Evolutionary conservation across 2,113 vertebrate genomes (phyloP).

Genomic region (Erythrocercus mccallii): DNA sequence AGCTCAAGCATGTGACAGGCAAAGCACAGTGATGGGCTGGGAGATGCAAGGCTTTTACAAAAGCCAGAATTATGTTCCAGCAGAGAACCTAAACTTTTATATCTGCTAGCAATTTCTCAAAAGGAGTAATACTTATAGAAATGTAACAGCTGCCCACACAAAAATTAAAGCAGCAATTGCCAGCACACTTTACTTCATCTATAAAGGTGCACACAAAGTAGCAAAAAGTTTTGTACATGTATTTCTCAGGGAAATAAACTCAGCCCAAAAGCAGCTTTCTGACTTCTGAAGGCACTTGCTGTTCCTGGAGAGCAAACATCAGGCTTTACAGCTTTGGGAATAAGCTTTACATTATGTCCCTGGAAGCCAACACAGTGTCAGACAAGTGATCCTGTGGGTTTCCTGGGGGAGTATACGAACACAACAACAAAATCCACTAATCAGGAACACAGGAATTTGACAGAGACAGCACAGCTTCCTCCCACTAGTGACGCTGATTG

Average conservation of each 20-base stretch:
- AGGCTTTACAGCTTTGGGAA: not conserved
- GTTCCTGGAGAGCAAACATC: not conserved
- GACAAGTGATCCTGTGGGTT: conserved; percentile 5
- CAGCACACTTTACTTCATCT: not conserved
- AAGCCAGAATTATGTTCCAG: not conserved
- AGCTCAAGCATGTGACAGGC: not conserved
- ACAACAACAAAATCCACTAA: not conserved
- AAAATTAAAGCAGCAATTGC: conserved; percentile 36
- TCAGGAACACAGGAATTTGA: conserved; percentile 32
- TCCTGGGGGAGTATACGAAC: not conserved
- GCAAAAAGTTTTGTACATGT: not conserved
- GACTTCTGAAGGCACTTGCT: not conserved
- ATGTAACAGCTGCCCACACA: conserved; percentile 3
- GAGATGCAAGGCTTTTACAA: not conserved
- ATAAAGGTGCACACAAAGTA: not conserved
- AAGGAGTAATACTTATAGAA: not conserved
- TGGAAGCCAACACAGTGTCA: not conserved
- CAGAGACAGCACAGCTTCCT: conserved; percentile 39
- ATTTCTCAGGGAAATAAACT: conserved; percentile 8
- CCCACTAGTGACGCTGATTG: conserved; percentile 54
- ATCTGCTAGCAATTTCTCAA: not conserved
- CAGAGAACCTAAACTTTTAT: not conserved
- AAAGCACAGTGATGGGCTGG: not conserved
- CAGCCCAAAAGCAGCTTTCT: not conserved
- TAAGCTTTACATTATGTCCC: not conserved